A percentile compares a stretch with the other conserved stretches of the same genome.
These are phyloP conservation scores for Myotis lucifugus DNA, from an alignment of 2,113 vertebrate genomes.

Conservation along the genomic window DNA sequence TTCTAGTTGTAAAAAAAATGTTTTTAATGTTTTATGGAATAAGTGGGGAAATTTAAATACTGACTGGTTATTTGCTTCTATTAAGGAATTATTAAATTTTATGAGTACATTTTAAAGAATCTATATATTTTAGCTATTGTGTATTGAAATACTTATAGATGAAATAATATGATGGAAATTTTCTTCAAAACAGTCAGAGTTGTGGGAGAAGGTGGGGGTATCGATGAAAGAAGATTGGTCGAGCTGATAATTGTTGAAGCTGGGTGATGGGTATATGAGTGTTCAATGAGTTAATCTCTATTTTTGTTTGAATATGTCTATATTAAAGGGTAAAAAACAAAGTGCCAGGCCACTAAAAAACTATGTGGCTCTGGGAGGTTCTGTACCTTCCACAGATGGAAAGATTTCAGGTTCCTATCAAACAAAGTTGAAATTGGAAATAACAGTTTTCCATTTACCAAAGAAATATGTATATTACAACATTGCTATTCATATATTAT, in stretches of 20 bases:
- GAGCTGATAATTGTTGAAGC: not conserved
- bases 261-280: not conserved
- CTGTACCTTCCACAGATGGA: not conserved
- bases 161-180: not conserved
- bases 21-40: not conserved
- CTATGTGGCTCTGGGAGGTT: not conserved
- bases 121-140: not conserved
- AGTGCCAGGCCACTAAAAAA: not conserved
- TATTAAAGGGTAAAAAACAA: conserved; percentile 26
- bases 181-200: not conserved
- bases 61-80: not conserved
- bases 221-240: not conserved
- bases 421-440: not conserved
- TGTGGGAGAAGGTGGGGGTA: not conserved
- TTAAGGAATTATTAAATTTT: not conserved
- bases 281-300: not conserved
- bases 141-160: conserved; percentile 18
- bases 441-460: not conserved
- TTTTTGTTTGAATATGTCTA: conserved; percentile 2
- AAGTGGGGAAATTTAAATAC: conserved; percentile 17
- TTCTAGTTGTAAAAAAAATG: not conserved
- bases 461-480: not conserved
- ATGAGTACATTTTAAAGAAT: not conserved
- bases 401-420: not conserved
- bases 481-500: too few species aligned